Evolutionary conservation across 2,888 invertebrate genomes (phyloP), one percentile per base, ranked within the genome.

Genomic region (Drosophila anomelani): DNA sequence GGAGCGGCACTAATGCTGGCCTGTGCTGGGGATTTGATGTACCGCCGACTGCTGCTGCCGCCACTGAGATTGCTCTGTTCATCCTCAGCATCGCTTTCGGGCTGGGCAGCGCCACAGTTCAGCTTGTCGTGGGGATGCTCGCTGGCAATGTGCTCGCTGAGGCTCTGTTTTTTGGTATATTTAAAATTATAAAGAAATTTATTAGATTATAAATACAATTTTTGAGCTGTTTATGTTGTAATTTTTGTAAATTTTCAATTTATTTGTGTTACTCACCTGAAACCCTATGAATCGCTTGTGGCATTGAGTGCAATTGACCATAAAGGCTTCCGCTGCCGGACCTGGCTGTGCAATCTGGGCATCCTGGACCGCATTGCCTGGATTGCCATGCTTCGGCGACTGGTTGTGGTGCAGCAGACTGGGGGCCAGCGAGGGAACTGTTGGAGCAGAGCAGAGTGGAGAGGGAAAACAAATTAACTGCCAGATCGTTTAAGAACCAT

Each of bases 261-360:
- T 6, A 12, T 15, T 7, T 0, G 9, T 12, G 9, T 12, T 46
- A 67, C 80, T 80, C 62, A 92, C 92, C 90, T 91, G 91, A 82
- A 93, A 92, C 58, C 92, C 92, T 15, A 91, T 88, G 69, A 93
- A 91, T 39, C 92, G 91, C 75, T 92, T 91, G 80, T 92, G 92
- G 81, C 93, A 93, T 72, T 93, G 92, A 47, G 92, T 92, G 82
- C 93, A 93, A 76, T 93, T 93, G 77, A 93, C 91, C 85, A 91
- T 87, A 77, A 92, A 93, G 67, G 93, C 92, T 53, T 91, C 84
- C 23, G 75, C 75, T 12, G 78, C 82, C 57, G 85, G 76, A 46
- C 91, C 89, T 71, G 86, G 85, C 36, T 78, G 62, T 47, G 64
- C 76, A 49, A 74, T 90, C 73, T 92, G 90, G 72, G 86, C 88